Evolutionary conservation across 1,140 invertebrate genomes (phyloP).

Genomic region (Trichonephila clavipes): DNA sequence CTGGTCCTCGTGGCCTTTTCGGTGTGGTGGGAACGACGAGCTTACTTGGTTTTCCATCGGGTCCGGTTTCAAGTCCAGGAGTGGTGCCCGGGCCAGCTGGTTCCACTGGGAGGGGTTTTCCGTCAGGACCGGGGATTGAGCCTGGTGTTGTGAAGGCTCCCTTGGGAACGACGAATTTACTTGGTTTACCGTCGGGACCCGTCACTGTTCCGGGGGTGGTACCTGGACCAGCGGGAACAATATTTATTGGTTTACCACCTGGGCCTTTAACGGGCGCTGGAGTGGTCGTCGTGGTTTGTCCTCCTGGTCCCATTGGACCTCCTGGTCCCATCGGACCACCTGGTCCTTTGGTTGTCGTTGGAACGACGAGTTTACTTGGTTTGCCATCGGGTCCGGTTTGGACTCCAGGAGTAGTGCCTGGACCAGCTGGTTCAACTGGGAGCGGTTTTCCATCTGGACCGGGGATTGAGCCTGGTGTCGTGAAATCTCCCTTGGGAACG

Average conservation of each 20-base stretch:
- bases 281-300: neutral
- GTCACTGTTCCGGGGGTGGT: constrained; percentile 31
- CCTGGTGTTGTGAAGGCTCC: constrained; percentile 39
- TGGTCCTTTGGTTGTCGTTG: neutral
- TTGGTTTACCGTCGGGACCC: constrained; percentile 7
- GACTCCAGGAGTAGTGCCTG: constrained; percentile 30
- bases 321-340: neutral
- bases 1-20: neutral
- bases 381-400: constrained; percentile 34
- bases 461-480: neutral
- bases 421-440: constrained; percentile 19
- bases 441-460: constrained; percentile 14
- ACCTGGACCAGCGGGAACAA: neutral
- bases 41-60: neutral
- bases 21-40: neutral
- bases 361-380: neutral
- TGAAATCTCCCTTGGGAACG: neutral
- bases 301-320: neutral
- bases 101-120: neutral
- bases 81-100: constrained; percentile 29
- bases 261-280: neutral
- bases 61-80: constrained; percentile 24
- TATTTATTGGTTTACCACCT: constrained; percentile 6
- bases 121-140: neutral
- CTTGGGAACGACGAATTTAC: neutral